phyloP scores from a whole-genome alignment of 2,113 vertebrate genomes.

The Psephotus haematonotus region DNA sequence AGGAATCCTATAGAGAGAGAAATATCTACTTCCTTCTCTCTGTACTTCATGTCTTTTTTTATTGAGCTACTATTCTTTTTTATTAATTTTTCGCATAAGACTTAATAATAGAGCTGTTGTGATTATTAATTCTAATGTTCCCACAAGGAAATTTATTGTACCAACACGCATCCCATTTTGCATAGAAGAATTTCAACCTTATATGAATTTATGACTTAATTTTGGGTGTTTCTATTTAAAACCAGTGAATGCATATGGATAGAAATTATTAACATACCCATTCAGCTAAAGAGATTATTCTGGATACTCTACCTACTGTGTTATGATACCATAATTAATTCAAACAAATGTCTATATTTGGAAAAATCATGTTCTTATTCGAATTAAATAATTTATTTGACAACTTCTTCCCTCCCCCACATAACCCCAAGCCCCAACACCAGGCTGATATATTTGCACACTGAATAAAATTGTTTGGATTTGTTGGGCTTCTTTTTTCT shows the following conservation, averaged over 20 bases:
- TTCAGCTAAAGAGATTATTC: neutral
- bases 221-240: neutral
- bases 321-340: neutral
- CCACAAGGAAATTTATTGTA: neutral
- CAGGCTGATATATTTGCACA: neutral
- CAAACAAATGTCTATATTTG: neutral
- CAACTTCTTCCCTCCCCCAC: neutral
- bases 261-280: neutral
- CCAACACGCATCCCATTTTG: neutral
- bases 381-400: neutral
- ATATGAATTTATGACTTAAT: neutral
- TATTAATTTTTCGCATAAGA: neutral
- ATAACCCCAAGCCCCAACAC: neutral
- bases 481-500: neutral
- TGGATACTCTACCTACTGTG: neutral
- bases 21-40: neutral
- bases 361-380: neutral
- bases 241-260: neutral
- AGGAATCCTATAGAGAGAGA: neutral
- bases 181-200: neutral
- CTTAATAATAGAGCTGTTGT: neutral
- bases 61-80: neutral
- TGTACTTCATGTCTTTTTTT: neutral
- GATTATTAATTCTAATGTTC: neutral
- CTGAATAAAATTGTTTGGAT: neutral